phyloP scores from a whole-genome alignment of 2,888 invertebrate species.

The Argynnis bischoffii region DNA sequence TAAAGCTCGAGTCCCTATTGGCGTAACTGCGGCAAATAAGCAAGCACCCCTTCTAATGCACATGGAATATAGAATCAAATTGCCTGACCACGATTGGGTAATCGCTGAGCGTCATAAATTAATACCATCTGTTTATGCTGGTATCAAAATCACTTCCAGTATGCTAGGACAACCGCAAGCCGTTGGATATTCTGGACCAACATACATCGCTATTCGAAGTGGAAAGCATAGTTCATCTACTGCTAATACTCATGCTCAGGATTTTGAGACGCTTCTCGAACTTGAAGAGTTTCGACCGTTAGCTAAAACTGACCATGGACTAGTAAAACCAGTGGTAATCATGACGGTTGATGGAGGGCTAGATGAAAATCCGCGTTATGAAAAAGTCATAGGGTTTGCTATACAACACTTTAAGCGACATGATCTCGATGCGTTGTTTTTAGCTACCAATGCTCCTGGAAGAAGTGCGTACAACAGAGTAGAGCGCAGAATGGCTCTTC shows the following conservation, averaged over 20 bases:
- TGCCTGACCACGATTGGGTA: slow-evolving; percentile 43
- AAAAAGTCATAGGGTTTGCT: slow-evolving; percentile 41
- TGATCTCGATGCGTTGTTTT: slow-evolving; percentile 39
- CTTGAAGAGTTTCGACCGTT: slow-evolving; percentile 31
- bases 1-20: slow-evolving; percentile 28
- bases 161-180: slow-evolving; percentile 43
- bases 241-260: slow-evolving; percentile 44
- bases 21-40: slow-evolving; percentile 55
- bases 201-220: slow-evolving; percentile 52
- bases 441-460: slow-evolving; percentile 45
- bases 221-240: slow-evolving; percentile 46
- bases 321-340: slow-evolving; percentile 45
- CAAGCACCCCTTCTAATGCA: slow-evolving; percentile 44
- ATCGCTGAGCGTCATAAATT: slow-evolving; percentile 41
- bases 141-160: slow-evolving; percentile 41
- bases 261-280: slow-evolving; percentile 43
- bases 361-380: slow-evolving; percentile 46
- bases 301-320: slow-evolving; percentile 31
- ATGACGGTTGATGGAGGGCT: slow-evolving; percentile 45
- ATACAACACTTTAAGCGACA: slow-evolving; percentile 42
- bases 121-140: slow-evolving; percentile 48
- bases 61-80: slow-evolving; percentile 39
- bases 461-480: slow-evolving; percentile 43
- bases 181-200: slow-evolving; percentile 59
- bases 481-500: slow-evolving; percentile 44